Evolutionary conservation across 1,140 invertebrate genomes (phyloP), one percentile per base, ranked within the genome.

Genomic region (Rhagoletis pomonella): DNA sequence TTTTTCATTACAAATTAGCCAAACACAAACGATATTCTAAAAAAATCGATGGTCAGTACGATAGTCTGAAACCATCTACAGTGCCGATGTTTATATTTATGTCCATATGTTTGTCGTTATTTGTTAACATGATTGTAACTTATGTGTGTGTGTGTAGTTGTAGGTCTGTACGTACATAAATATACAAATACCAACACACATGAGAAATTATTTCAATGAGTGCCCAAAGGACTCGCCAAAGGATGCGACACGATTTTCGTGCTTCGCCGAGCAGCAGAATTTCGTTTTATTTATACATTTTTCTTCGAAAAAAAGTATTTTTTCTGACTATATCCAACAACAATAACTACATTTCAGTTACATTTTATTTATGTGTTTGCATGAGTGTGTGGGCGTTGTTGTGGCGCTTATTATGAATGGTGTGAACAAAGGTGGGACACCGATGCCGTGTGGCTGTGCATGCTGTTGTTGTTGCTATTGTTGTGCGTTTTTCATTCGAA

Each of bases 191-290:
- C 19, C 4, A 62, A 17, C 73, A 55, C 90, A 92, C 91, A 92
- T 91, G 90, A 90, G 91, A 91, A 92, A 92, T 92, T 91, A 92
- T 92, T 90, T 89, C 90, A 89, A 90, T 90, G 91, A 91, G 88
- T 92, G 90, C 90, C 90, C 90, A 90, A 89, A 85, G 85, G 85
- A 88, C 86, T 64, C 50, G 85, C 81, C 84, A 86, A 88, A 88
- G 90, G 90, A 91, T 89, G 89, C 88, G 90, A 89, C 89, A 88
- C 89, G 89, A 89, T 90, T 91, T 91, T 91, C 88, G 90, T 91
- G 90, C 90, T 89, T 88, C 88, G 90, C 50, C 87, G 64, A 85
- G 59, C 59, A 81, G 73, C 73, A 81, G 73, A 19, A 81, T 81
- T 55, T 55, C 73, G 17, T 81, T 81, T 81, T 81, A 81, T 81